phyloP scores from a whole-genome alignment of 2,113 vertebrate genomes.

The Pogona vitticeps region DNA sequence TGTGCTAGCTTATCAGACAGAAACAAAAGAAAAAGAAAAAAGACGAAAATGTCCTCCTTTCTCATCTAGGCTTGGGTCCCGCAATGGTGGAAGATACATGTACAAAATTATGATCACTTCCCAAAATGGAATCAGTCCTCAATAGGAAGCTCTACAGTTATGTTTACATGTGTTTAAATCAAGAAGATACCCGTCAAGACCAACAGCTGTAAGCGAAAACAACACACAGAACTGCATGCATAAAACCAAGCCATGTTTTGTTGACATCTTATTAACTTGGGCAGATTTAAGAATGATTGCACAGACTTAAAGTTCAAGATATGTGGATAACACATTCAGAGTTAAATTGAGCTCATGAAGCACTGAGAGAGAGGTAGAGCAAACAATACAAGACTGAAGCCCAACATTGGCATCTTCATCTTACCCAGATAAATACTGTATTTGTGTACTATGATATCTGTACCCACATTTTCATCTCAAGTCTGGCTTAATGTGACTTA shows the following conservation, averaged over 20 bases:
- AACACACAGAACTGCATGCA: not conserved
- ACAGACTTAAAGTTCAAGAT: not conserved
- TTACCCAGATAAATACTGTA: slow-evolving; percentile 5
- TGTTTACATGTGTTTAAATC: not conserved
- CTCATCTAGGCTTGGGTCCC: no score
- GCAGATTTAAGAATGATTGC: not conserved
- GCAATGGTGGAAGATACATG: no score
- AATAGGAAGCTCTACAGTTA: not conserved
- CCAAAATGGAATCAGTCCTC: not conserved
- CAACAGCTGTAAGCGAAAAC: not conserved
- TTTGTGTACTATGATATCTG: not conserved
- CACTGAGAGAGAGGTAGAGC: not conserved
- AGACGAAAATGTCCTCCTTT: no score
- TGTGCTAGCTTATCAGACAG: no score
- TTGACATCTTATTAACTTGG: not conserved
- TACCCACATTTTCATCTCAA: not conserved
- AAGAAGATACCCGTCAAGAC: not conserved
- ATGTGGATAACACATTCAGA: not conserved
- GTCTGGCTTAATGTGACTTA: slow-evolving; percentile 63
- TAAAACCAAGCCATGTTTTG: not conserved
- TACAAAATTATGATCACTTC: not conserved
- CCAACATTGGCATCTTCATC: not conserved
- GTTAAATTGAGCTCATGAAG: not conserved
- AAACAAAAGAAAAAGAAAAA: not conserved
- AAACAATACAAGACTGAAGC: not conserved